phyloP scores from a whole-genome alignment of 2,797 vertebrate genomes.

The Sebastes taczanowskii region DNA sequence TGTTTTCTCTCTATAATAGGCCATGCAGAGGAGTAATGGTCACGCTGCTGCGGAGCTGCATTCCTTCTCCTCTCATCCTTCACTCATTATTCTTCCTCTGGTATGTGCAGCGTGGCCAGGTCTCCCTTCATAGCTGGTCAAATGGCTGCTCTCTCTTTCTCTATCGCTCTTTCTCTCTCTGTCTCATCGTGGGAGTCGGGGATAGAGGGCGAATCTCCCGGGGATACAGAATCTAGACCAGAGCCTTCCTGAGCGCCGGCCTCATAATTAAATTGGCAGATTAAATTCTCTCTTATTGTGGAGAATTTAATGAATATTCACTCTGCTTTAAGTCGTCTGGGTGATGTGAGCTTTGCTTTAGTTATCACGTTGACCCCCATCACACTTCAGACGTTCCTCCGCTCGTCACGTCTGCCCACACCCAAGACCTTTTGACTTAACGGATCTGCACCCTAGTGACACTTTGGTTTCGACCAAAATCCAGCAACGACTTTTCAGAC shows the following conservation, averaged over 20 bases:
- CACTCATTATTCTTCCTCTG: constrained; percentile 65
- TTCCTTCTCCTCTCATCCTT: constrained; percentile 48
- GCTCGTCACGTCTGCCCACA: constrained; percentile 34
- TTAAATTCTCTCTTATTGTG: constrained; percentile 74
- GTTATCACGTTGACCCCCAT: constrained; percentile 63
- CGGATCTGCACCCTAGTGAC: constrained; percentile 31
- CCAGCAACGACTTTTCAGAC: background rate
- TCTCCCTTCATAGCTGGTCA: constrained; percentile 53
- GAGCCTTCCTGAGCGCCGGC: constrained; percentile 65
- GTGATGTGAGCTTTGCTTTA: constrained; percentile 60
- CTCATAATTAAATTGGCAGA: constrained; percentile 80
- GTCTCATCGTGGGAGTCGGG: constrained; percentile 51
- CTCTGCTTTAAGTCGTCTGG: constrained; percentile 50
- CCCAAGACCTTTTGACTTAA: constrained; percentile 49
- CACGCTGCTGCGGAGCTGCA: constrained; percentile 14
- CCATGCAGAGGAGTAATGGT: constrained; percentile 50
- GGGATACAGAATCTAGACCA: constrained; percentile 71
- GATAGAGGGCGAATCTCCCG: constrained; percentile 67
- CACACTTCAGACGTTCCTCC: constrained; percentile 46
- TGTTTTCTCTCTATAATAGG: constrained; percentile 70
- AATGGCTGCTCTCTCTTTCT: constrained; percentile 30
- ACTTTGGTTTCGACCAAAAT: constrained; percentile 2
- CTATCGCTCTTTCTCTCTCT: background rate
- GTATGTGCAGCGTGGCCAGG: constrained; percentile 30
- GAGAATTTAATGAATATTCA: constrained; percentile 79